Percentiles rank a stretch among this genome's conserved stretches.
These are phyloP conservation scores for Telmatochromis sp. DNA, from an alignment of 2,113 vertebrate species.

Conservation along the genomic window DNA sequence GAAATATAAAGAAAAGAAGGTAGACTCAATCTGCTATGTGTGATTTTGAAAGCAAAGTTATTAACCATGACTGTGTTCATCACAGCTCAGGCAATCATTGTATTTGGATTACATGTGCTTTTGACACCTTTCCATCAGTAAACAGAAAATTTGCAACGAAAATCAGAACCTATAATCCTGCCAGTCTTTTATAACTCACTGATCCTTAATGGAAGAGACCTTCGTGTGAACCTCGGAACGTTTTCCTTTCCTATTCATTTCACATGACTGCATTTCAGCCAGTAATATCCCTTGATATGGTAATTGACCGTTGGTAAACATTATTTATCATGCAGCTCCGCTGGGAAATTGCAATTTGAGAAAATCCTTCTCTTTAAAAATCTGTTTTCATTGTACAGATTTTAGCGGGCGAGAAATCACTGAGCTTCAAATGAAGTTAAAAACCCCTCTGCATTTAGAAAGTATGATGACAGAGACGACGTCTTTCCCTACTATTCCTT, in stretches of 20 bases:
- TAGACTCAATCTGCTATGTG: neutral
- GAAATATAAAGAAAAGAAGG: neutral
- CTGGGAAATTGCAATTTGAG: constrained; percentile 36
- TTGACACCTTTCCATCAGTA: constrained; percentile 1
- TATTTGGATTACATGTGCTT: constrained; percentile 11
- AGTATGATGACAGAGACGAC: neutral
- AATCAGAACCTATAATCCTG: constrained; percentile 42
- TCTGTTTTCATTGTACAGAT: constrained; percentile 1
- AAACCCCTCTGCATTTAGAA: neutral
- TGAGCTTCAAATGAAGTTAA: neutral
- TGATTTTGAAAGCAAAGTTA: constrained; percentile 9
- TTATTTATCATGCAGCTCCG: constrained; percentile 31
- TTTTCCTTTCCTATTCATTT: constrained; percentile 32
- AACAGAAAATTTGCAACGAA: neutral
- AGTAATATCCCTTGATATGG: constrained; percentile 40
- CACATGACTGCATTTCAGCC: constrained; percentile 1
- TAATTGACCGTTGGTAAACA: constrained; percentile 53
- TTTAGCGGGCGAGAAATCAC: neutral
- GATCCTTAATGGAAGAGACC: constrained; percentile 35
- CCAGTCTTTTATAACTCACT: neutral
- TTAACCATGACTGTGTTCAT: neutral
- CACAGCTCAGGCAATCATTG: neutral
- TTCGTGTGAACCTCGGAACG: constrained; percentile 42
- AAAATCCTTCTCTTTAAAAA: constrained; percentile 30
- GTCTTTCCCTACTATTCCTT: neutral